Conservation (phyloP, 1,140 invertebrate species). For the Oncopodura yosiiana region DNA sequence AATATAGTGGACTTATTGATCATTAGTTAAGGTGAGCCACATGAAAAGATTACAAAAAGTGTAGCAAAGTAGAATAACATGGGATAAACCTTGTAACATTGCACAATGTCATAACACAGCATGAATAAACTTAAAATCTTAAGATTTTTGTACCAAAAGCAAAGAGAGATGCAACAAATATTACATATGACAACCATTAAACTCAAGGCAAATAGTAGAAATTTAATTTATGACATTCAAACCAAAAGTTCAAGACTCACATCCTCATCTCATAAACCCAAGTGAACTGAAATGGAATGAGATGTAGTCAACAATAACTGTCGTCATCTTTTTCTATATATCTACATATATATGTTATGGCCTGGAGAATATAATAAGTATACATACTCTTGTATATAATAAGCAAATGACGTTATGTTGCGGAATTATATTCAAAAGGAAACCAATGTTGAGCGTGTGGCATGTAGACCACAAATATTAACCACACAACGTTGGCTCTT, state of each 20-base stretch:
- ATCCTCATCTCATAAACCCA: conserved; percentile 1
- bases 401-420: neutral
- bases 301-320: neutral
- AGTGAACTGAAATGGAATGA: neutral
- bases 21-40: no score
- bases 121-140: neutral
- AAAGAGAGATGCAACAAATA: conserved; percentile 17
- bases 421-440: neutral
- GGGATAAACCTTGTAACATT: neutral
- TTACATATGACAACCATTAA: conserved; percentile 13
- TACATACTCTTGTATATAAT: neutral
- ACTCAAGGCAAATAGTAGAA: conserved; percentile 4
- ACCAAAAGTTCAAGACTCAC: conserved; percentile 6
- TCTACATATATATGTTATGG: neutral
- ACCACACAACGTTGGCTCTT: neutral
- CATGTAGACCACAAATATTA: neutral
- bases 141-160: no score
- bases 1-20: no score
- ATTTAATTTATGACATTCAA: conserved; percentile 25
- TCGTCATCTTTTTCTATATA: neutral
- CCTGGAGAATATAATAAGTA: neutral
- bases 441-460: no score
- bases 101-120: neutral
- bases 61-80: no score
- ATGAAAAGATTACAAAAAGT: no score